phyloP scores from a whole-genome alignment of 2,113 vertebrate genomes.

The Syrmaticus mikado region DNA sequence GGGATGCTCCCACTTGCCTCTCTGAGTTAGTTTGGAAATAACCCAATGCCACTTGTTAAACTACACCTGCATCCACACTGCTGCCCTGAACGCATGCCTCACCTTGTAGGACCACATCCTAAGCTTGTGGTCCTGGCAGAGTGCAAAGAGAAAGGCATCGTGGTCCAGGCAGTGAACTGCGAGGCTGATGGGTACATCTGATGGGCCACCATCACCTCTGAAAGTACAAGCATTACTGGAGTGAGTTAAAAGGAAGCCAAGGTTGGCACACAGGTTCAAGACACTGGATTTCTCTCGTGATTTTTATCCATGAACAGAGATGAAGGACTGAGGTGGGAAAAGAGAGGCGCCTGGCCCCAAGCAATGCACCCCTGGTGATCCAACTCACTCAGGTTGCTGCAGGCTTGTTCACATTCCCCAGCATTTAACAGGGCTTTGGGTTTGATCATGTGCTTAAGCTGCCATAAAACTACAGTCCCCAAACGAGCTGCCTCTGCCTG shows the following conservation, averaged over 20 bases:
- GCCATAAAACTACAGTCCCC: accelerated
- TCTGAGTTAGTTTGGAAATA: accelerated
- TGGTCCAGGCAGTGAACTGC: slow-evolving; percentile 88
- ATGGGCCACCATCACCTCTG: slow-evolving; percentile 86
- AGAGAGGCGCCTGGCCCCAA: too few relatives aligned
- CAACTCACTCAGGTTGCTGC: too few relatives aligned
- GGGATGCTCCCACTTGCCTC: neutral
- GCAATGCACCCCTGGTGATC: too few relatives aligned
- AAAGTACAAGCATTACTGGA: neutral
- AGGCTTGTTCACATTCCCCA: neutral
- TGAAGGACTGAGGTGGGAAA: too few relatives aligned
- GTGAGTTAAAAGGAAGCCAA: neutral
- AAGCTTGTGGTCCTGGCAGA: slow-evolving; percentile 94
- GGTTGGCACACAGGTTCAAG: accelerated
- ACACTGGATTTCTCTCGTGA: neutral
- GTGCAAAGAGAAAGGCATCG: slow-evolving; percentile 90
- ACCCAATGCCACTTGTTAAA: neutral
- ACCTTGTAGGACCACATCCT: slow-evolving; percentile 97
- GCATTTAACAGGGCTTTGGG: neutral
- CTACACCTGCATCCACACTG: too few relatives aligned
- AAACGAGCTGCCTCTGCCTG: accelerated
- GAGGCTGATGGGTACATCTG: slow-evolving; percentile 85
- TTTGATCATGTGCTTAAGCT: accelerated
- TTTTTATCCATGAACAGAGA: too few relatives aligned
- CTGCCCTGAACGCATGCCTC: neutral